Conservation (phyloP, 2,888 invertebrate genomes). For the Plutella xylostella region DNA sequence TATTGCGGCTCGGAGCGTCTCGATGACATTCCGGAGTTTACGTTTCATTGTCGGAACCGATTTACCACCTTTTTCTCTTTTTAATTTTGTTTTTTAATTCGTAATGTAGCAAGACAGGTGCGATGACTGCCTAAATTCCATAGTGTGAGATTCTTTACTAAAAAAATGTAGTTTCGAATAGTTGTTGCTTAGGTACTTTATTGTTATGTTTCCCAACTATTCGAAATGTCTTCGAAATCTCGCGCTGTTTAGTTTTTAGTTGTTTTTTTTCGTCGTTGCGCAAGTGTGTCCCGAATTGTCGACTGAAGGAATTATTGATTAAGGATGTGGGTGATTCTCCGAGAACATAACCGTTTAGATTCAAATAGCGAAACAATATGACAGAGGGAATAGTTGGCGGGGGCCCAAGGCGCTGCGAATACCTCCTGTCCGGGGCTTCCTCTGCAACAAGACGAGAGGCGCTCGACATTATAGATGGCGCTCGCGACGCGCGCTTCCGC, state of each 20-base stretch:
- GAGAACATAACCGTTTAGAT: neutral
- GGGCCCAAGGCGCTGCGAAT: neutral
- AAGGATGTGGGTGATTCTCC: constrained; percentile 3
- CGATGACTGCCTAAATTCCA: neutral
- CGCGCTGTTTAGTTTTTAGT: too few species aligned
- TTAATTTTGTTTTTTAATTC: neutral
- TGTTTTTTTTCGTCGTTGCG: too few species aligned
- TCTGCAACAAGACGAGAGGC: constrained; percentile 2
- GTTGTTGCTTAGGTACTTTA: too few species aligned
- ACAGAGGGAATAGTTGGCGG: neutral
- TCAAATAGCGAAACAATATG: constrained; percentile 3
- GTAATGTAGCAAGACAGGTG: constrained; percentile 2
- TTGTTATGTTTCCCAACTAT: too few species aligned
- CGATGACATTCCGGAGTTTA: constrained; percentile 20
- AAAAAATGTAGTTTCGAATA: too few species aligned
- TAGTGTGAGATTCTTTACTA: neutral
- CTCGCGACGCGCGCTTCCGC: constrained; percentile 54
- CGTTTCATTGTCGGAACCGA: constrained; percentile 19
- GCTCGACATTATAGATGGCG: constrained; percentile 60
- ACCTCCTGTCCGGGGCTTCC: neutral
- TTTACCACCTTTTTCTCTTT: constrained; percentile 8
- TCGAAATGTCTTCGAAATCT: too few species aligned
- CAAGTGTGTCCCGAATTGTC: too few species aligned
- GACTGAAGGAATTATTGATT: neutral
- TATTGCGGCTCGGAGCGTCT: constrained; percentile 19